Evolutionary conservation across 2,113 vertebrate species (phyloP).

Genomic region (Hyperoodon ampullatus): DNA sequence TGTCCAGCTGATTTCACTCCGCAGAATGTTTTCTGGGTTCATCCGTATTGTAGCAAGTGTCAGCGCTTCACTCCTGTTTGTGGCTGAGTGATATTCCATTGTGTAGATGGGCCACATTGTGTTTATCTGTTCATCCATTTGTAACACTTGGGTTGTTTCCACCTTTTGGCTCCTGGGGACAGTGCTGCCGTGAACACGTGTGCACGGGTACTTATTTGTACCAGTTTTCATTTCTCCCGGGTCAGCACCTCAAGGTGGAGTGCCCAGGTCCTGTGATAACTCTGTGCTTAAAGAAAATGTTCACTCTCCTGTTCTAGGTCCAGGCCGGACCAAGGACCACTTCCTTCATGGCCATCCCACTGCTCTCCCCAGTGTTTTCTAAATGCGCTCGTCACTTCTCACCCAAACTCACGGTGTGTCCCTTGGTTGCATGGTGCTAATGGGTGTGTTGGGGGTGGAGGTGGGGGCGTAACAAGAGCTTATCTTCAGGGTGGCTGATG

Average conservation of each 20-base stretch:
- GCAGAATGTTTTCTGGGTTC: background rate
- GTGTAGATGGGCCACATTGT: background rate
- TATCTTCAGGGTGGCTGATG: background rate
- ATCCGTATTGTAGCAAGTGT: background rate
- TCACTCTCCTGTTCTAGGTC: too few species aligned
- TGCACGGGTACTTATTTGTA: background rate
- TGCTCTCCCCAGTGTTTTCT: accelerated
- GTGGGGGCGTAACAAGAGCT: background rate
- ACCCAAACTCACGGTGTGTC: background rate
- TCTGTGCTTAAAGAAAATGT: accelerated
- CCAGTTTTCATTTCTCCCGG: accelerated
- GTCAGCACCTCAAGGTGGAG: too few species aligned
- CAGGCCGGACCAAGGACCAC: accelerated
- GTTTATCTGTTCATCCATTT: background rate
- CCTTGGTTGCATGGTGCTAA: background rate
- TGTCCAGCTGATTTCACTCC: background rate
- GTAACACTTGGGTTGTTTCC: background rate
- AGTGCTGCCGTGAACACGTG: accelerated
- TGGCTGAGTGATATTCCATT: background rate
- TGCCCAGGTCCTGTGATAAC: too few species aligned
- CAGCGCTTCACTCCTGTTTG: background rate
- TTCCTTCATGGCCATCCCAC: background rate
- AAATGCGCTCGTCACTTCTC: background rate
- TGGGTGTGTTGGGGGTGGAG: too few species aligned
- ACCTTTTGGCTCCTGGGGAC: accelerated